Base-by-base conservation (phyloP, 2,797 vertebrate species). In the Jordanella pulchra region DNA sequence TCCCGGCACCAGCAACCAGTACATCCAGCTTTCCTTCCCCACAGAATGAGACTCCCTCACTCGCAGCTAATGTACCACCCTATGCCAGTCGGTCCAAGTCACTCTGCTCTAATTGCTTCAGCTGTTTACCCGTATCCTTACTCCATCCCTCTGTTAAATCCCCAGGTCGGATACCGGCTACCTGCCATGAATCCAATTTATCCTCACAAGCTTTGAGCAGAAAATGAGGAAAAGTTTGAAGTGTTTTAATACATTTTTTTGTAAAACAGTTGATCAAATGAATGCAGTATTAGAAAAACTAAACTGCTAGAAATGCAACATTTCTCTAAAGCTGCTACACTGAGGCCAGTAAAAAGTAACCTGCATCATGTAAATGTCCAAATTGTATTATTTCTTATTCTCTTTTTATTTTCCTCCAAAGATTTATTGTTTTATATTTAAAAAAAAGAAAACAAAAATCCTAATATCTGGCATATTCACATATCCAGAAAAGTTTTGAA, bases 31-130 rank as follows among this genome's bases (percentile, higher is more conserved):
- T 72, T 95, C 10, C 86, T 96, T 23, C 94, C 95, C 0, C 88
- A 92, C 83, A 95, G 96, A 4, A 82, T 95, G 78, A 88, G 95
- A 82, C 79, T 96, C 66, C 90, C 96, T 3, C 72, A 88, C 0
- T 89, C 94, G 27, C 93, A 93, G 54, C 82, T 93, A 2, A 72
- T 93, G 82, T 93, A 94, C 81, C 93, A 75, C 23, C 93, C 95
- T 0, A 13, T 94, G 69, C 84, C 94, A 1, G 3, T 92, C 1
- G 79, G 90, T 78, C 32, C 82, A 78, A 65, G 77, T 85, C 92
- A 85, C 75, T 83, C 95, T 39, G 80, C 89, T 66, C 75, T 91
- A 25, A 92, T 93, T 0, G 94, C 95, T 1, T 63, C 89, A 0
- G 71, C 93, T 0, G 47, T 91, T 66, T 95, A 89, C 76, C 93